Percentiles rank a stretch among this genome's conserved stretches.
phyloP scores from a whole-genome alignment of 2,113 vertebrate genomes.

The Spheniscus mendiculus region DNA sequence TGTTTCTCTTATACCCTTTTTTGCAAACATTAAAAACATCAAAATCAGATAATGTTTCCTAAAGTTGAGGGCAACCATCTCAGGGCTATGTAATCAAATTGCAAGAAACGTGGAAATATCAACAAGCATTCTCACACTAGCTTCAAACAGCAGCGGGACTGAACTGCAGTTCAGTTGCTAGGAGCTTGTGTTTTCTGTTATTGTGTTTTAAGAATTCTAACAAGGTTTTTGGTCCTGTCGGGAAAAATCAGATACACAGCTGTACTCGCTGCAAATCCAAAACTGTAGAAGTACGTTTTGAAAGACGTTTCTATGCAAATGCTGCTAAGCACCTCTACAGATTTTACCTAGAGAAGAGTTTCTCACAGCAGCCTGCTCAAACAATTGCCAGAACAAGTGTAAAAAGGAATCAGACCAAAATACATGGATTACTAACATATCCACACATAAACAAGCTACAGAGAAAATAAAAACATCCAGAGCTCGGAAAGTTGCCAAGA shows the following conservation, averaged over 20 bases:
- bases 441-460: neutral
- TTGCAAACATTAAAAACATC: neutral
- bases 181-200: neutral
- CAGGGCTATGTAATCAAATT: neutral
- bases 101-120: neutral
- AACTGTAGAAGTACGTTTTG: neutral
- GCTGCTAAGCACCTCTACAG: neutral
- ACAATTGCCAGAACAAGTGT: neutral
- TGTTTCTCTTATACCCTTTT: neutral
- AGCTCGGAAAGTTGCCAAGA: neutral
- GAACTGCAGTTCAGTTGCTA: neutral
- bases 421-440: neutral
- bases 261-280: neutral
- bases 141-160: neutral
- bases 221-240: neutral
- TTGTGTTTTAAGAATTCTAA: neutral
- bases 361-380: neutral
- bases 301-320: neutral
- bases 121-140: neutral
- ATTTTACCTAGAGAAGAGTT: neutral
- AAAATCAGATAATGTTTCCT: neutral
- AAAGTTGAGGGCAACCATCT: neutral
- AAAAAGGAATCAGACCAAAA: slow-evolving; percentile 6
- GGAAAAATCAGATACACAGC: neutral
- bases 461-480: slow-evolving; percentile 16